These are phyloP conservation scores for Lapara coniferarum DNA, from an alignment of 2,888 invertebrate species.

Conservation along the genomic window DNA sequence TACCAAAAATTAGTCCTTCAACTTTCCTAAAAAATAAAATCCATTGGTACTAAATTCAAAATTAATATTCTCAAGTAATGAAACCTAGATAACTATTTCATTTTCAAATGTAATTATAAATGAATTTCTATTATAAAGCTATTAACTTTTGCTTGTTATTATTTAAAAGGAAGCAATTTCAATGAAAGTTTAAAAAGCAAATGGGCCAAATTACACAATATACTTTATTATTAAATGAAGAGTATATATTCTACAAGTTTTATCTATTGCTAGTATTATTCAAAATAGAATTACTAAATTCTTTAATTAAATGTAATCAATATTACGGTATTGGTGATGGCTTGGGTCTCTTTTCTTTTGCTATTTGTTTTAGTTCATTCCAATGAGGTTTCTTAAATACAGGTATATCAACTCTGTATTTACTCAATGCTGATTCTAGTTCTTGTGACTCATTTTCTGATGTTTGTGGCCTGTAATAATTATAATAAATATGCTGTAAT, in stretches of 20 bases:
- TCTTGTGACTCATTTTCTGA: constrained; percentile 12
- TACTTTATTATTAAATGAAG: too few species aligned
- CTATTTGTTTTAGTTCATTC: constrained; percentile 66
- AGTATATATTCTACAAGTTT: too few species aligned
- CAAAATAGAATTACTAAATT: too few species aligned
- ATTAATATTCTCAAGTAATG: too few species aligned
- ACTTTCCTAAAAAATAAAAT: constrained; percentile 59
- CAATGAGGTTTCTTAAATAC: constrained; percentile 67
- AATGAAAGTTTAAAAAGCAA: too few species aligned
- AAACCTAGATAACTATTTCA: too few species aligned
- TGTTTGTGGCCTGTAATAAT: constrained; percentile 21
- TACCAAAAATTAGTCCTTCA: constrained; percentile 69
- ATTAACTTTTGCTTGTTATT: too few species aligned
- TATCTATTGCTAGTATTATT: too few species aligned
- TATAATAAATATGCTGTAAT: neutral
- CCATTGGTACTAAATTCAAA: too few species aligned
- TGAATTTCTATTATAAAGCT: too few species aligned
- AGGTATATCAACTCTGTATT: constrained; percentile 60
- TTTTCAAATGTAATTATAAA: too few species aligned
- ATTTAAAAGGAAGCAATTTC: too few species aligned
- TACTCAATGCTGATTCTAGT: constrained; percentile 49
- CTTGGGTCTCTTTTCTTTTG: constrained; percentile 68
- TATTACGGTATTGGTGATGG: constrained; percentile 61
- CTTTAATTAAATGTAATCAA: neutral
- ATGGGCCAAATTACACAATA: neutral